Conservation (phyloP, 2,113 vertebrate species). For the Amphilophus citrinellus region DNA sequence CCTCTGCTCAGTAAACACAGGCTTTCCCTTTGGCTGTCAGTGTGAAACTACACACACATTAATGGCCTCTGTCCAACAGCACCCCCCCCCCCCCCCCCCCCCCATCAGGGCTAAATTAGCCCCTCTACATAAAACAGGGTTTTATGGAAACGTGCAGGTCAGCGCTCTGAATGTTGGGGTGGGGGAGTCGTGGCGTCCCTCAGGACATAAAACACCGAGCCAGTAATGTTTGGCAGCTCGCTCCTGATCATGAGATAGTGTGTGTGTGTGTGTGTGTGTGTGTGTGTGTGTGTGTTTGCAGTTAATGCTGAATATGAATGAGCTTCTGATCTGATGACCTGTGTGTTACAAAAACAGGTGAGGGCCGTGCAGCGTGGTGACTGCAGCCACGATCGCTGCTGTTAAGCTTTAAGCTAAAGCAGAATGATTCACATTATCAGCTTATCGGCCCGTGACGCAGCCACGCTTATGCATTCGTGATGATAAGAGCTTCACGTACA, state of each 20-base stretch:
- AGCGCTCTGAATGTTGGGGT: not conserved
- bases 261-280: not conserved
- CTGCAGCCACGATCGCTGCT: not conserved
- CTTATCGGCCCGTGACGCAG: not conserved
- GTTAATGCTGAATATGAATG: not conserved
- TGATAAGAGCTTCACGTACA: not conserved
- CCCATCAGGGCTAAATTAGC: not conserved
- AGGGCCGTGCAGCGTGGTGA: not conserved
- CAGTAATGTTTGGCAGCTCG: too few relatives aligned
- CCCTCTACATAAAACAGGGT: not conserved
- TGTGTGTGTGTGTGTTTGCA: not conserved
- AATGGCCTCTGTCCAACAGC: too few relatives aligned
- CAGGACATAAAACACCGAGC: not conserved
- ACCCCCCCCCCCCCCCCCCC: too few relatives aligned
- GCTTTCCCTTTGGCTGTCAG: too few relatives aligned
- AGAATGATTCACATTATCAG: not conserved
- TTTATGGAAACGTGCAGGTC: not conserved
- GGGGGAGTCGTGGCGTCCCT: not conserved
- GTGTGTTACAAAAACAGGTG: not conserved
- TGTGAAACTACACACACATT: too few relatives aligned
- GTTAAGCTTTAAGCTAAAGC: not conserved
- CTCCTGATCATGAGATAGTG: not conserved
- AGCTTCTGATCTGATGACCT: slow-evolving; percentile 7
- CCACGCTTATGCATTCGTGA: not conserved
- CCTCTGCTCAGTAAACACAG: too few relatives aligned